Evolutionary conservation across 2,797 vertebrate genomes (phyloP), one percentile per base, ranked within the genome.

Genomic region (Clarias platycephalus): DNA sequence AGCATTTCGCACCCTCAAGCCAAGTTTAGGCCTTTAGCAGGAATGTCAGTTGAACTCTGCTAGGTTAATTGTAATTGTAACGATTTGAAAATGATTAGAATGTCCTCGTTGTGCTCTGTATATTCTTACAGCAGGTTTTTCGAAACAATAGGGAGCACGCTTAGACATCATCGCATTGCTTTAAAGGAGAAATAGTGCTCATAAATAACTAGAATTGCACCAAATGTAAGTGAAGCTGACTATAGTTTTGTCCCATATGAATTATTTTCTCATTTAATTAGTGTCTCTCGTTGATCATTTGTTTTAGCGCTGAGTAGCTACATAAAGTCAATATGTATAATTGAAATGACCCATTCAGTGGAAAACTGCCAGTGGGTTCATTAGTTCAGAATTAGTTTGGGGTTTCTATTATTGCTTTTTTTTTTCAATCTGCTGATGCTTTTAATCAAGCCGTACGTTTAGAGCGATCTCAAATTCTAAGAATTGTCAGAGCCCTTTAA

Each of bases 241-340:
- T 49, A 2, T 40, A 26, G n/a, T 44, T 75, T 55, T 66, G 28
- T 66, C 9, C 22, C 28, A 5, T 37, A 55, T 26, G n/a, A 44
- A 80, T 80, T 10, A 20, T 15, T 80, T 44, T 64, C 34, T 64
- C n/a, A 64, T 80, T 80, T 64, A 63, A 80, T 28, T 64, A 64
- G 60, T 20, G 24, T 68, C 71, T 80, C 70, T 34, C 84, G 40
- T 66, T 53, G 64, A 40, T 80, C 67, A 84, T 82, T 86, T 79
- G 68, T 84, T 80, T 37, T 44, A 70, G 70, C 78, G 34, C 68
- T 63, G 40, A 58, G 60, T 62, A 62, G 70, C 67, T 62, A 76
- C 71, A 62, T 74, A 80, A 49, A 81, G 80, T 75, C 15, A 3
- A 53, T 28, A 22, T 26, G 58, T 82, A 81, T 78, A 71, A 85